These are phyloP conservation scores for Drosophila buzzatii DNA, from an alignment of 2,888 invertebrate species.

Conservation along the genomic window DNA sequence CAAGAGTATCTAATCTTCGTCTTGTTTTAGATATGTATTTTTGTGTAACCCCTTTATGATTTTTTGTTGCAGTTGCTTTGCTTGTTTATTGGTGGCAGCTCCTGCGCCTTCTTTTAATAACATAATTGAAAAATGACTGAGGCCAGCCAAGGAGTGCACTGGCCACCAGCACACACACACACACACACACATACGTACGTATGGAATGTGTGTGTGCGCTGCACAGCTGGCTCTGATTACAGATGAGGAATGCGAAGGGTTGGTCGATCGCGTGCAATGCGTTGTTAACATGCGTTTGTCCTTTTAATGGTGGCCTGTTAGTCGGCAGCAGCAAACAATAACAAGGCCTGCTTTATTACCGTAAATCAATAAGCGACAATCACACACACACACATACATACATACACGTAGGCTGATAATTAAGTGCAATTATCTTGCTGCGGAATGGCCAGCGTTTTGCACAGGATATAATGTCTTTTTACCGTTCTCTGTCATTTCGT, in stretches of 20 bases:
- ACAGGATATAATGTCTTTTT: conserved; percentile 50
- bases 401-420: conserved; percentile 44
- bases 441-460: conserved; percentile 35
- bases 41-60: not conserved
- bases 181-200: conserved; percentile 18
- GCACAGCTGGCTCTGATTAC: conserved; percentile 65
- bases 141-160: conserved; percentile 26
- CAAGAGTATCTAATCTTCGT: conserved; percentile 1
- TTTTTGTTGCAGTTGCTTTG: not conserved
- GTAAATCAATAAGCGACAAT: conserved; percentile 70
- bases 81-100: conserved; percentile 39
- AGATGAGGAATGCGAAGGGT: conserved; percentile 34
- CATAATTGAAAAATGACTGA: conserved; percentile 78
- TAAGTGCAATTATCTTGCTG: conserved; percentile 72
- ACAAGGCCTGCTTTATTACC: conserved; percentile 52
- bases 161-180: not conserved
- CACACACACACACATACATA: conserved; percentile 22
- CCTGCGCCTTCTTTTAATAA: conserved; percentile 72
- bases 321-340: conserved; percentile 34
- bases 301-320: conserved; percentile 53
- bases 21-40: too few relatives aligned
- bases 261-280: conserved; percentile 69
- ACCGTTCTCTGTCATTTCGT: conserved; percentile 44
- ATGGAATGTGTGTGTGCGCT: conserved; percentile 50
- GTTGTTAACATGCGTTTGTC: conserved; percentile 75